Conservation (phyloP, 2,888 invertebrate species). For the Eupithecia pulchellata region DNA sequence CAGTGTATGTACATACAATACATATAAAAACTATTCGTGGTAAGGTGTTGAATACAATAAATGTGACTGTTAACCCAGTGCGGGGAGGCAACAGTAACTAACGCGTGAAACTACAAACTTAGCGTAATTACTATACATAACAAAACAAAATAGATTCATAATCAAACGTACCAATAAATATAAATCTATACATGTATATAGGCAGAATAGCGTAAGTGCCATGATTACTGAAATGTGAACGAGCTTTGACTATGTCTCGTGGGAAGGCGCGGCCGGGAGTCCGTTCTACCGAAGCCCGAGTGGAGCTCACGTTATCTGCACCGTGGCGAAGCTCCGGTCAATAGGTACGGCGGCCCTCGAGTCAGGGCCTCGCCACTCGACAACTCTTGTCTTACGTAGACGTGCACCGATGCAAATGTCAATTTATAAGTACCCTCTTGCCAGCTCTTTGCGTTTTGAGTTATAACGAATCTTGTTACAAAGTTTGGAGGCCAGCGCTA, state of each 20-base stretch:
- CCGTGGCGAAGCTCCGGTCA: slow-evolving; percentile 29
- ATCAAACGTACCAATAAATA: slow-evolving; percentile 90
- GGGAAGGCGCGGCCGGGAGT: slow-evolving; percentile 39
- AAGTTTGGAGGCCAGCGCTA: slow-evolving; percentile 17
- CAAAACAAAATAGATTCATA: slow-evolving; percentile 86
- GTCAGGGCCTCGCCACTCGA: slow-evolving; percentile 33
- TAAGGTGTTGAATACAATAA: slow-evolving; percentile 80
- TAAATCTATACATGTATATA: slow-evolving; percentile 82
- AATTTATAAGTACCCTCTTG: slow-evolving; percentile 34
- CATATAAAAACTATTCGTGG: slow-evolving; percentile 76
- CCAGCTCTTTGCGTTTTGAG: slow-evolving; percentile 23
- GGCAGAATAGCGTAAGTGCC: slow-evolving; percentile 49
- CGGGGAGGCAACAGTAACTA: slow-evolving; percentile 78
- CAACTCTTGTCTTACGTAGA: slow-evolving; percentile 42
- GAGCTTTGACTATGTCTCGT: slow-evolving; percentile 49
- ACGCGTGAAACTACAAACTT: slow-evolving; percentile 72
- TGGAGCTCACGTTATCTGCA: slow-evolving; percentile 37
- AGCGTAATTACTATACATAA: slow-evolving; percentile 84
- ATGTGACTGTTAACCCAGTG: slow-evolving; percentile 64
- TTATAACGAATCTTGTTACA: slow-evolving; percentile 21
- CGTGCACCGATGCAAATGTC: slow-evolving; percentile 36
- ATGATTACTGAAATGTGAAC: slow-evolving; percentile 47
- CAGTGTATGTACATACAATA: slow-evolving; percentile 61
- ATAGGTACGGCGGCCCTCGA: slow-evolving; percentile 31
- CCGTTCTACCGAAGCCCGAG: slow-evolving; percentile 43